A percentile compares a stretch with the other conserved stretches of the same genome.
These are phyloP conservation scores for Agrilus planipennis DNA, from an alignment of 1,140 invertebrate species.

Conservation along the genomic window DNA sequence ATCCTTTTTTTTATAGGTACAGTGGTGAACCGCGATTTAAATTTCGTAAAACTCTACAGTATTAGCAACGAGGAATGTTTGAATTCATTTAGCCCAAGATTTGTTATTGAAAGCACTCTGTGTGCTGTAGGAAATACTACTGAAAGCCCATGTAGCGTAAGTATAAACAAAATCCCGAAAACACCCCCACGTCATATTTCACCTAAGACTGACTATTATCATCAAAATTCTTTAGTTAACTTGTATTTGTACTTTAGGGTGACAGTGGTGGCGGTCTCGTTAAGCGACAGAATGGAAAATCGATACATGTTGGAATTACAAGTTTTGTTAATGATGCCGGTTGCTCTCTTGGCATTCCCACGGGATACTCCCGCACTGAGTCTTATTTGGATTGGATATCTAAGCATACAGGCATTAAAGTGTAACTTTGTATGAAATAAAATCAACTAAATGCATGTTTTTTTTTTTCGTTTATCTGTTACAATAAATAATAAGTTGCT, in stretches of 20 bases:
- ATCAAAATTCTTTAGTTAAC: too few relatives aligned
- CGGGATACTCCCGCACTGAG: conserved; percentile 42
- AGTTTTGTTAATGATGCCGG: conserved; percentile 38
- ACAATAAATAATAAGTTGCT: too few relatives aligned
- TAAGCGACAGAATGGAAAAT: not conserved
- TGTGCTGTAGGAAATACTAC: conserved; percentile 14
- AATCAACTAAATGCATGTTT: too few relatives aligned
- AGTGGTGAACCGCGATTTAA: conserved; percentile 11
- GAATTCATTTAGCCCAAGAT: conserved; percentile 5
- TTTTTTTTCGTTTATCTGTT: too few relatives aligned
- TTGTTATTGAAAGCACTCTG: conserved; percentile 15
- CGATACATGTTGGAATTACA: conserved; percentile 35
- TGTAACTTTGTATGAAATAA: too few relatives aligned
- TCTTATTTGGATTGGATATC: conserved; percentile 42
- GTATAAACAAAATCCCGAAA: not conserved
- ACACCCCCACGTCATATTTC: too few relatives aligned
- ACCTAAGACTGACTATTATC: too few relatives aligned
- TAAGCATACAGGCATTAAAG: too few relatives aligned
- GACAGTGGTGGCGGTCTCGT: conserved; percentile 17
- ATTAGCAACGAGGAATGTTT: conserved; percentile 17
- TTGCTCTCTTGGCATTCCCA: conserved; percentile 39
- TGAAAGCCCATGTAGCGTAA: conserved; percentile 19
- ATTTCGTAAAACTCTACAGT: conserved; percentile 16
- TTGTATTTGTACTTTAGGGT: conserved; percentile 13
- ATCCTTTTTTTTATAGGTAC: conserved; percentile 10